phyloP scores from a whole-genome alignment of 1,140 invertebrate species.

The Magallana gigas region DNA sequence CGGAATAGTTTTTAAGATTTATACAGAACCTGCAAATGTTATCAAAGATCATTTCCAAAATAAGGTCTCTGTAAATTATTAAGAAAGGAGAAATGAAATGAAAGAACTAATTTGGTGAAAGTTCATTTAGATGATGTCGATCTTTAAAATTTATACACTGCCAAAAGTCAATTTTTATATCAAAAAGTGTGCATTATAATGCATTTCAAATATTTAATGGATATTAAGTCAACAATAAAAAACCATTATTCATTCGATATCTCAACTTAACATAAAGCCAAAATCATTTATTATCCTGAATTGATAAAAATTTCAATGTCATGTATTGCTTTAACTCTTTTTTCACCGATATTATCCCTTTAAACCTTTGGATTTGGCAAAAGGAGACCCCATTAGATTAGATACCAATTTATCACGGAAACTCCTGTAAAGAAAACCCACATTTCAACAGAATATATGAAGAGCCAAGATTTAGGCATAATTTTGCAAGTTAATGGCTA shows the following conservation, averaged over 20 bases:
- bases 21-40: too few relatives aligned
- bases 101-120: too few relatives aligned
- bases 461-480: not conserved
- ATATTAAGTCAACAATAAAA: too few relatives aligned
- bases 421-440: not conserved
- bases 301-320: slow-evolving; percentile 8
- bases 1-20: too few relatives aligned
- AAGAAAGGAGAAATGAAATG: too few relatives aligned
- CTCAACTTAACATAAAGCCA: not conserved
- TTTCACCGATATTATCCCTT: not conserved
- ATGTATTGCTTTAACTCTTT: not conserved
- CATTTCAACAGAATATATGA: not conserved
- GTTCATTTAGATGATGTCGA: too few relatives aligned
- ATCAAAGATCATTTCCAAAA: too few relatives aligned
- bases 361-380: slow-evolving; percentile 21
- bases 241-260: not conserved
- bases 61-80: too few relatives aligned
- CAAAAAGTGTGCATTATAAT: too few relatives aligned
- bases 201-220: too few relatives aligned
- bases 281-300: not conserved
- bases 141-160: too few relatives aligned
- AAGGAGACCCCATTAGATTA: slow-evolving; percentile 22
- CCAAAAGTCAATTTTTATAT: too few relatives aligned
- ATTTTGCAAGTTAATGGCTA: not conserved
- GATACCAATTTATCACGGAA: slow-evolving; percentile 3